A percentile compares a stretch with the other conserved stretches of the same genome.
These are phyloP conservation scores for Ditylenchus weischeri DNA, from an alignment of 2,888 invertebrate genomes.

Conservation along the genomic window DNA sequence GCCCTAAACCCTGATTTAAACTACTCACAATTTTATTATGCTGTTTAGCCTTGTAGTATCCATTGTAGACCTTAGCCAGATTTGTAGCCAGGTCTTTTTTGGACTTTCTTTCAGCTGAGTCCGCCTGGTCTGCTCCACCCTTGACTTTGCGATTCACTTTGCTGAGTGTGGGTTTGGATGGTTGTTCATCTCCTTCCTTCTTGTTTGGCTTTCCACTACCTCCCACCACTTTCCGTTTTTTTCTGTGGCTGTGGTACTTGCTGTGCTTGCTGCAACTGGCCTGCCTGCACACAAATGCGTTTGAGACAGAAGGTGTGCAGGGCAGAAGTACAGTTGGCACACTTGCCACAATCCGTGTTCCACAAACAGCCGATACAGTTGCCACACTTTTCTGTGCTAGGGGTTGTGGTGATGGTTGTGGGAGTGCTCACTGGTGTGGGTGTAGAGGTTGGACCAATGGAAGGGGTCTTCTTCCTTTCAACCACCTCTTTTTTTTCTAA, in stretches of 20 bases:
- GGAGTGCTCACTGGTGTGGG: neutral
- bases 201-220: neutral
- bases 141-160: no score
- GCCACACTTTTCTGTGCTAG: constrained; percentile 66
- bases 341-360: constrained; percentile 71
- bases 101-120: neutral
- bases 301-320: constrained; percentile 24
- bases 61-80: constrained; percentile 18
- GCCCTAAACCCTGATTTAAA: neutral
- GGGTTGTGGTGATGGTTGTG: neutral
- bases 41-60: constrained; percentile 3
- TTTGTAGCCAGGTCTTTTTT: constrained; percentile 12
- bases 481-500: constrained; percentile 14
- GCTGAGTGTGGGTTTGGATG: neutral
- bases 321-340: constrained; percentile 64
- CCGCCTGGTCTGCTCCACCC: neutral
- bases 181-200: constrained; percentile 7
- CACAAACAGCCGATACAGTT: constrained; percentile 74
- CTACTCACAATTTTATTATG: constrained; percentile 1
- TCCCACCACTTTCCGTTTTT: no score
- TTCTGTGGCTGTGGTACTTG: neutral
- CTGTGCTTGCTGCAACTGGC: constrained; percentile 18
- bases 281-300: constrained; percentile 31
- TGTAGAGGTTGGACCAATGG: neutral
- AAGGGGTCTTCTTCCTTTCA: constrained; percentile 16